Evolutionary conservation across 1,140 invertebrate genomes (phyloP).

Genomic region (Lepidurus packardi): DNA sequence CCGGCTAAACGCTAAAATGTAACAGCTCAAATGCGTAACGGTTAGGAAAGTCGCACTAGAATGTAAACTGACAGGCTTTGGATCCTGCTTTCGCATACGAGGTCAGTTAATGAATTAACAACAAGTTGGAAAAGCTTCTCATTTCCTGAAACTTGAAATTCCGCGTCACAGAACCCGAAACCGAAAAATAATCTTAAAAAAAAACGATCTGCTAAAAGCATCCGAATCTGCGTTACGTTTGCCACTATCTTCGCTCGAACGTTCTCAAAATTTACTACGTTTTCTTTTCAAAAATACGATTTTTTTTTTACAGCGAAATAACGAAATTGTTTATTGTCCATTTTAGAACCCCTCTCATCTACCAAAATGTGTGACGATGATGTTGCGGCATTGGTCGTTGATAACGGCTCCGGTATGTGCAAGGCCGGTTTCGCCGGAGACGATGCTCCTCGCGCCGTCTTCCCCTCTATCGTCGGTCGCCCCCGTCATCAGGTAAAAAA

Average conservation of each 20-base stretch:
- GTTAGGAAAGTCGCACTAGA: background rate
- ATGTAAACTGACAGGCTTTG: background rate
- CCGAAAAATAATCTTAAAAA: background rate
- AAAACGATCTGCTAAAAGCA: background rate
- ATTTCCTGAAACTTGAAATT: background rate
- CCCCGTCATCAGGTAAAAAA: slow-evolving; percentile 64
- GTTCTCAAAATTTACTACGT: background rate
- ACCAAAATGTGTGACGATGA: slow-evolving; percentile 81
- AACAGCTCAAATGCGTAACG: background rate
- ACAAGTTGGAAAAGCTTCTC: background rate
- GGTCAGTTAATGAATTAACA: slow-evolving; percentile 6
- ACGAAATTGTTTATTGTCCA: slow-evolving; percentile 14
- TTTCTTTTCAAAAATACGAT: background rate
- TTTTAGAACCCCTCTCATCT: slow-evolving; percentile 24
- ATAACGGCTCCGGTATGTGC: slow-evolving; percentile 87
- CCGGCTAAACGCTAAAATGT: background rate
- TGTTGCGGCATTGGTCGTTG: slow-evolving; percentile 77
- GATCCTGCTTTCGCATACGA: background rate
- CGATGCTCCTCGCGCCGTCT: slow-evolving; percentile 80
- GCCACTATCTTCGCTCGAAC: background rate
- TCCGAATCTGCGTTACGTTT: background rate
- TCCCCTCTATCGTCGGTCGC: slow-evolving; percentile 78
- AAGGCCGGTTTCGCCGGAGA: slow-evolving; percentile 87
- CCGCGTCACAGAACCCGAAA: background rate
- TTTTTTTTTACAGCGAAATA: background rate